Conservation (phyloP, 2,797 vertebrate genomes). For the Sciurus vulgaris region DNA sequence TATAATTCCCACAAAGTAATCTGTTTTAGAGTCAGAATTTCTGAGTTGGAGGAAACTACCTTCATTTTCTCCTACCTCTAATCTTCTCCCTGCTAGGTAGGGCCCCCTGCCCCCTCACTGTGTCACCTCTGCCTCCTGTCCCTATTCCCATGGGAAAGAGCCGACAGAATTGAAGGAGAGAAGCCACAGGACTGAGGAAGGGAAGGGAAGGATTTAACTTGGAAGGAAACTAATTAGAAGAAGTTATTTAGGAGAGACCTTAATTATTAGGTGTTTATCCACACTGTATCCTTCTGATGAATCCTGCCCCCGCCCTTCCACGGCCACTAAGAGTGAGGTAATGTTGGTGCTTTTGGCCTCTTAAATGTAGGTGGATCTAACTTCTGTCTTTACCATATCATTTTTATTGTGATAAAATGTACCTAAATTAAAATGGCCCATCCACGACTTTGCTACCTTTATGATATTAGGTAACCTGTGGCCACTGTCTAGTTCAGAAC, state of each 20-base stretch:
- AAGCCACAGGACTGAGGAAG: slow-evolving; percentile 35
- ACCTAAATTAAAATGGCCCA: neutral
- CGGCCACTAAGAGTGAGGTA: neutral
- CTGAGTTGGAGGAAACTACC: neutral
- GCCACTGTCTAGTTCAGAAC: neutral
- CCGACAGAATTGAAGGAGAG: neutral
- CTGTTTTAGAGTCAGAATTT: neutral
- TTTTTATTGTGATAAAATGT: neutral
- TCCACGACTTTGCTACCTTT: neutral
- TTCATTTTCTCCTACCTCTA: neutral
- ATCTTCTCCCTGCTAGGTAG: neutral
- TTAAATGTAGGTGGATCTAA: neutral
- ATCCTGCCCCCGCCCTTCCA: neutral
- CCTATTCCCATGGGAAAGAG: slow-evolving; percentile 37
- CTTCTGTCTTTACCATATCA: neutral
- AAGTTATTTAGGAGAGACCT: neutral
- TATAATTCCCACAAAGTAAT: neutral
- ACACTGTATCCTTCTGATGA: neutral
- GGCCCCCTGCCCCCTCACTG: neutral
- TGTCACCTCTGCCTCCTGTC: neutral
- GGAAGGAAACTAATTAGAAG: slow-evolving; percentile 58
- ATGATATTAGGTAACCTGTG: neutral
- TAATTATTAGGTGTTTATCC: neutral
- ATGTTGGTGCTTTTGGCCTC: neutral
- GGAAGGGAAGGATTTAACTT: slow-evolving; percentile 50